phyloP scores from a whole-genome alignment of 2,113 vertebrate species.

The Ciconia maguari region DNA sequence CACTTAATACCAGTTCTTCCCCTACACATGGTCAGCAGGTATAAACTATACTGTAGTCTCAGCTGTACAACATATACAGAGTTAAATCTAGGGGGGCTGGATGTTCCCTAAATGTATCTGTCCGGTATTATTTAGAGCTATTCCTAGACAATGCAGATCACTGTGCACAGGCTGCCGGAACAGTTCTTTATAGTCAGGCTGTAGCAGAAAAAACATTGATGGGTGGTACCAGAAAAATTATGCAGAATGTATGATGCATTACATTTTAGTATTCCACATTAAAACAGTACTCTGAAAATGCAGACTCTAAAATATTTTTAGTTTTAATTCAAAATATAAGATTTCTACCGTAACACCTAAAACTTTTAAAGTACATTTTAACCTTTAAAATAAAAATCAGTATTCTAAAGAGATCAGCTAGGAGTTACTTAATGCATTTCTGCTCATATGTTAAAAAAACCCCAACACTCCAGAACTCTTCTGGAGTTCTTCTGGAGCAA shows the following conservation, averaged over 20 bases:
- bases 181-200: background rate
- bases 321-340: background rate
- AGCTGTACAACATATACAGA: fast-evolving
- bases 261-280: background rate
- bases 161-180: background rate
- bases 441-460: background rate
- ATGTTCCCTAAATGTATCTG: background rate
- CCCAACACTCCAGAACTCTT: background rate
- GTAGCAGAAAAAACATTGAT: background rate
- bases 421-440: background rate
- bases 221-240: background rate
- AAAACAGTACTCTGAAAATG: background rate
- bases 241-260: background rate
- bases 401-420: background rate
- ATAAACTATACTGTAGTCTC: background rate
- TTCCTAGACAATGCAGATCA: background rate
- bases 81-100: background rate
- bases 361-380: background rate
- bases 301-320: background rate
- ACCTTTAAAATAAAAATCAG: background rate
- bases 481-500: background rate
- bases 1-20: background rate
- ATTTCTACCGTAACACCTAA: background rate
- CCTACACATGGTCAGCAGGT: background rate
- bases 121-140: background rate